phyloP scores from a whole-genome alignment of 2,113 vertebrate species.

The Myotis lucifugus region DNA sequence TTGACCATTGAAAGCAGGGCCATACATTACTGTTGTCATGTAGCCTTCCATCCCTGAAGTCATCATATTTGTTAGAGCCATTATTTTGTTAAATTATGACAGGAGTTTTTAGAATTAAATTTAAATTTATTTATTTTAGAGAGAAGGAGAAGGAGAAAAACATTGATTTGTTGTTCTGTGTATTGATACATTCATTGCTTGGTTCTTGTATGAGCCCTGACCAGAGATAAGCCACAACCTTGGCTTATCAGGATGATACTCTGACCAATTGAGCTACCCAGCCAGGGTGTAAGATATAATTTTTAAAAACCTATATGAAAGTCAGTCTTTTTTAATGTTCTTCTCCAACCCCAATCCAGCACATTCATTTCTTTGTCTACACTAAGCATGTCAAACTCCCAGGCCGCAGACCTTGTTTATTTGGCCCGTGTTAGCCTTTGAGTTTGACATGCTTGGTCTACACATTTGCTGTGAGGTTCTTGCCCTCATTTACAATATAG shows the following conservation, averaged over 20 bases:
- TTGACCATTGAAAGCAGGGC: background rate
- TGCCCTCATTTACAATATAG: background rate
- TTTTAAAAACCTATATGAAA: background rate
- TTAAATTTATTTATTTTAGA: background rate
- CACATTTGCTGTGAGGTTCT: background rate
- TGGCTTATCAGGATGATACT: background rate
- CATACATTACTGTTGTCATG: background rate
- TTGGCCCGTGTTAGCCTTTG: too few relatives aligned
- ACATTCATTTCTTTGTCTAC: background rate
- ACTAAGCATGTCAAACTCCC: background rate
- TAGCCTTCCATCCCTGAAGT: background rate
- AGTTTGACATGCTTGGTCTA: too few relatives aligned
- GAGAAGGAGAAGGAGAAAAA: background rate
- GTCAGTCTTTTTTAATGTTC: background rate
- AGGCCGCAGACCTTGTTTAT: too few relatives aligned
- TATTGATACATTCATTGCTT: background rate
- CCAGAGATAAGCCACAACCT: background rate
- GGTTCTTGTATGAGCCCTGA: background rate
- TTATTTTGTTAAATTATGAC: slow-evolving; percentile 15
- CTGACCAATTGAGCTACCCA: background rate
- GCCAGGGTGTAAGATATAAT: background rate
- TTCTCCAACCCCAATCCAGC: background rate
- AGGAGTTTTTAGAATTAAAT: background rate
- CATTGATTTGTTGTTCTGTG: background rate
- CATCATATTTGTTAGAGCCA: background rate